Conservation (phyloP, 2,888 invertebrate genomes). For the Corythucha ciliata region DNA sequence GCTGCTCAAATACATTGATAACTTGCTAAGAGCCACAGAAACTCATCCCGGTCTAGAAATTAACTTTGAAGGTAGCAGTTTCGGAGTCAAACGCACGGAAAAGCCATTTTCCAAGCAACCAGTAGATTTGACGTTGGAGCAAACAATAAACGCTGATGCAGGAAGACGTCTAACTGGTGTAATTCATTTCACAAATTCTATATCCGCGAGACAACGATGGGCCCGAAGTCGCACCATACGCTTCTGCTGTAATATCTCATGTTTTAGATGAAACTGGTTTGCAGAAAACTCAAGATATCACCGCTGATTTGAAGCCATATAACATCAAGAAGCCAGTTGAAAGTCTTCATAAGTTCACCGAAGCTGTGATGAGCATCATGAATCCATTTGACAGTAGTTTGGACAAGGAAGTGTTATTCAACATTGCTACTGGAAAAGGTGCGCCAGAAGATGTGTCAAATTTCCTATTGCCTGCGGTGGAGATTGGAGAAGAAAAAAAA, state of each 20-base stretch:
- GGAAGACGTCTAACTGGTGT: slow-evolving; percentile 36
- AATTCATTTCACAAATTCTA: slow-evolving; percentile 35
- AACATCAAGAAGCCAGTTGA: slow-evolving; percentile 30
- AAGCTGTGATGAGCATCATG: slow-evolving; percentile 20
- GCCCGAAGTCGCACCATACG: slow-evolving; percentile 32
- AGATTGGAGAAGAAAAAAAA: too few species aligned
- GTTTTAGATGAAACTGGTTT: too few species aligned
- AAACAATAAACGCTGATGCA: slow-evolving; percentile 40
- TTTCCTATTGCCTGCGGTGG: too few species aligned
- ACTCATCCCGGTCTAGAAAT: slow-evolving; percentile 37
- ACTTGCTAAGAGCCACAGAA: slow-evolving; percentile 37
- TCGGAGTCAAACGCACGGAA: slow-evolving; percentile 38
- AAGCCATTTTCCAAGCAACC: slow-evolving; percentile 39
- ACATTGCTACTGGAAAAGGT: too few species aligned
- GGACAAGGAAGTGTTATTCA: neutral
- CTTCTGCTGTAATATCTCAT: too few species aligned
- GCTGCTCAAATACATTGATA: slow-evolving; percentile 37
- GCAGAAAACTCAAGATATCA: slow-evolving; percentile 35
- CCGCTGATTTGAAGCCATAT: slow-evolving; percentile 33
- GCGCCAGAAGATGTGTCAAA: too few species aligned
- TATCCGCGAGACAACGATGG: slow-evolving; percentile 37
- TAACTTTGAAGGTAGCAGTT: slow-evolving; percentile 35
- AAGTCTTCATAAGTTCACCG: slow-evolving; percentile 13
- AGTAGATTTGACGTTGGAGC: slow-evolving; percentile 38
- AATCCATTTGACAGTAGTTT: slow-evolving; percentile 4